phyloP scores from a whole-genome alignment of 2,797 vertebrate species.

The Acridotheres tristis region DNA sequence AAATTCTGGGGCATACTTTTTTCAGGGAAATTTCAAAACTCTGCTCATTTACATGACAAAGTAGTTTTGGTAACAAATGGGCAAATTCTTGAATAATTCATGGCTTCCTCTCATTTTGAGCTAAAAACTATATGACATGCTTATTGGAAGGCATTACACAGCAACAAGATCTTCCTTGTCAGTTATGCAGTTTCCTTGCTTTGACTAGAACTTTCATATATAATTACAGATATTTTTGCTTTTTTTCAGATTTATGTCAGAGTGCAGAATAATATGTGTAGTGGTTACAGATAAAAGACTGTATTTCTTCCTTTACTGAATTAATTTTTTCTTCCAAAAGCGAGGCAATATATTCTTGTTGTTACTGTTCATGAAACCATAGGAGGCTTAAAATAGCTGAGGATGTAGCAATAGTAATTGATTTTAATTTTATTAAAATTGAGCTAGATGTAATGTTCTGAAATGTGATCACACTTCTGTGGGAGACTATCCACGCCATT shows the following conservation, averaged over 20 bases:
- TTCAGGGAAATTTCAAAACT: not conserved
- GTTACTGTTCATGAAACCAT: conserved; percentile 33
- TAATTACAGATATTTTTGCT: not conserved
- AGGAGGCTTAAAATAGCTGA: conserved; percentile 39
- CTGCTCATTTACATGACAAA: conserved; percentile 11
- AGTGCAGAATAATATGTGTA: not conserved
- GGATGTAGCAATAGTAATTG: conserved; percentile 16
- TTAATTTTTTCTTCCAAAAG: conserved; percentile 20
- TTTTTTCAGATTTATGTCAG: conserved; percentile 21
- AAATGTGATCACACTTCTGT: conserved; percentile 21
- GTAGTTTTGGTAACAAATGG: conserved; percentile 23
- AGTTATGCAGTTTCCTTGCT: not conserved
- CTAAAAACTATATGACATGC: not conserved
- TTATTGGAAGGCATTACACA: not conserved
- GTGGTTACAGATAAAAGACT: conserved; percentile 13
- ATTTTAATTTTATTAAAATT: conserved; percentile 49
- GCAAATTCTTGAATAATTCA: conserved; percentile 39
- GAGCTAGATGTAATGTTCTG: not conserved
- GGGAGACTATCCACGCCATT: conserved; percentile 14
- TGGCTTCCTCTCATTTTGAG: not conserved
- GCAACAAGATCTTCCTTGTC: not conserved
- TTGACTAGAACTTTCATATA: not conserved
- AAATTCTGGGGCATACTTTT: not conserved
- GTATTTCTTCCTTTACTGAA: conserved; percentile 13
- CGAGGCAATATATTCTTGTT: not conserved